Evolutionary conservation across 2,888 invertebrate species (phyloP).

Genomic region (Sicus ferrugineus): DNA sequence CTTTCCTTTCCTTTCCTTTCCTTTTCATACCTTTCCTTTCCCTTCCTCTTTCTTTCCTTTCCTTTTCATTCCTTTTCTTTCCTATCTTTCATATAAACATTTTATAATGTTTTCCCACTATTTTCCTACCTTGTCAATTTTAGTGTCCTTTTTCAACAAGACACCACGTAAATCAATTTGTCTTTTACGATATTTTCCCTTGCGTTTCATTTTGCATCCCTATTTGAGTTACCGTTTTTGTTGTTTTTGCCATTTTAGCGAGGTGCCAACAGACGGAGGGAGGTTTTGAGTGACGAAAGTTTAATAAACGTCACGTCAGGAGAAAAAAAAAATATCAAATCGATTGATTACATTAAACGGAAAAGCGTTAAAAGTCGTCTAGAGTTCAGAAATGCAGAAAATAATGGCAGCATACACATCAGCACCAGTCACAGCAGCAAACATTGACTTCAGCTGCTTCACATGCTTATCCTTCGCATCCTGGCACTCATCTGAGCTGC

Average conservation of each 20-base stretch:
- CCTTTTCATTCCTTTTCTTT: no score
- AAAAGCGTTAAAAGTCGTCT: not conserved
- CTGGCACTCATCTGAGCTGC: not conserved
- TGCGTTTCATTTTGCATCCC: not conserved
- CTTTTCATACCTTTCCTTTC: no score
- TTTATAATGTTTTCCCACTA: no score
- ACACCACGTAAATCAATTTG: no score
- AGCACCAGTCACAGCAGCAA: not conserved
- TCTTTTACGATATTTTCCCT: not conserved
- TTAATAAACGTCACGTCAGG: slow-evolving; percentile 8
- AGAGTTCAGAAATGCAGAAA: not conserved
- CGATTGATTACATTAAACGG: slow-evolving; percentile 5
- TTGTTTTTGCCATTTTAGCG: not conserved
- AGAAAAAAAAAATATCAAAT: not conserved
- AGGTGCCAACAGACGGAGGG: no score
- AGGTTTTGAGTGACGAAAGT: no score
- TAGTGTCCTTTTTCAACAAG: no score
- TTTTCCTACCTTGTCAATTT: no score
- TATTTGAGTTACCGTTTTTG: not conserved
- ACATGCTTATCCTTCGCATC: not conserved
- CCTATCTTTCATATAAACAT: no score
- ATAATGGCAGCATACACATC: not conserved
- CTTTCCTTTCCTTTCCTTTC: no score
- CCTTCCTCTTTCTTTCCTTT: no score
- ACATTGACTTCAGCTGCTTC: no score